Evolutionary conservation across 2,797 vertebrate species (phyloP), one percentile per base, ranked within the genome.

Genomic region (Limosa lapponica): DNA sequence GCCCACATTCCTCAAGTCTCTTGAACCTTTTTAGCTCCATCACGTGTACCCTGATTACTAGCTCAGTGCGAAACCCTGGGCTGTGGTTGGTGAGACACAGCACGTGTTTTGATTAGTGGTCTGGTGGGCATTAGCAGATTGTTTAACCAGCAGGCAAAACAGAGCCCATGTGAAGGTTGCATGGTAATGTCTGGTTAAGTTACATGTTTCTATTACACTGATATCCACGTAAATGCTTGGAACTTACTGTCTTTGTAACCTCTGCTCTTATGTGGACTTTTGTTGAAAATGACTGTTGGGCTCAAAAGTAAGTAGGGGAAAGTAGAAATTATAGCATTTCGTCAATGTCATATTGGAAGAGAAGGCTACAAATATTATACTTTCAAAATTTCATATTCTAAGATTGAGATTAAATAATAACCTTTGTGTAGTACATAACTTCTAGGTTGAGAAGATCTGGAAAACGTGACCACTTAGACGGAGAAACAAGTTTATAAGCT

Each of bases 11-110:
- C 91, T 95, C 52, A 80, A 80, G 44, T 74, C 64, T 89, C 83
- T 89, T 73, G 78, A 95, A 95, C 94, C 51, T 82, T 96, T 95
- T 73, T 85, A 85, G 71, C 71, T 91, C 48, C 23, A 8, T 96
- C 87, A 82, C 8, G 0, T 91, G 87, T 52, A 14, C 48, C 11
- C 58, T 80, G 78, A 85, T 82, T 66, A 39, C 30, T 16, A 58
- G 18, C 58, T 92, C 24, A 49, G 52, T 77, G 71, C 0, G 1
- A 79, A 89, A 39, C 71, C 0, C 0, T 6, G 48, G 62, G 58
- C 91, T 73, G 66, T 58, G 70, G 59, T 66, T 95, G 91, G 87
- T 65, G 34, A 25, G 66, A 64, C 17, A 7, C 14, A 65, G 75
- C 49, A 23, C 7, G 1, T 28, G 32, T 91, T 91, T 88, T 83